Base-by-base conservation (phyloP, 2,888 invertebrate species). In the Drosophila anceps region DNA sequence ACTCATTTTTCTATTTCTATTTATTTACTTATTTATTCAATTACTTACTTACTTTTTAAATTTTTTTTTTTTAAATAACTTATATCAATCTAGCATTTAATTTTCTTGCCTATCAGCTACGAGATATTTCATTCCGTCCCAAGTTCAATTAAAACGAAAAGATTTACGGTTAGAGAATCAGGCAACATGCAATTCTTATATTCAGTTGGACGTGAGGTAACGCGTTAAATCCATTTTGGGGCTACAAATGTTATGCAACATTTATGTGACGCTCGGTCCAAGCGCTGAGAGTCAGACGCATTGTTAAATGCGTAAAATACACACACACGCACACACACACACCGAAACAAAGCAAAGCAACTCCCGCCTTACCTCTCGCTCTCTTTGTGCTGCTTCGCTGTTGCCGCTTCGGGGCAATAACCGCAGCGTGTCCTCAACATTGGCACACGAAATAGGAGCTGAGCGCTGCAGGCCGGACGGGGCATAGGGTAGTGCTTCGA, bases 251-350 rank as follows among this genome's bases (percentile, higher is more conserved):
- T 73, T 64, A 62, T 87, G 75, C 67, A 84, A 75, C 79, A 89
- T 87, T 84, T 81, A 83, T 83, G 76, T 54, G 31, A 37, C 58
- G 43, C 41, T 57, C 37, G 39, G 37, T 41, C 44, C 35, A n/a
- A 43, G 41, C 50, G 37, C 59, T 44, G 59, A 29, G 50, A 54
- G 48, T 44, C 48, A 51, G 58, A 63, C 64, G 69, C 76, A 44
- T 69, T 50, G 84, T 73, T 75, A 73, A 89, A 87, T 87, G 87
- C 89, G 90, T 84, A 76, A 84, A 83, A 87, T 75, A 87, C 73
- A 89, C 90, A 54, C 53, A 37, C 35, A 9, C n/a, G 1, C 29
- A 48, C 29, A n/a, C 10, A 7, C 29, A 29, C 15, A 31, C 20
- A 20, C 5, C n/a, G n/a, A 44, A 44, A 24, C 50, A 86, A 69